Evolutionary conservation across 92 coral and sea anemone species (phyloP), one percentile per base, ranked within the genome.

Genomic region (Pocillopora grandis): DNA sequence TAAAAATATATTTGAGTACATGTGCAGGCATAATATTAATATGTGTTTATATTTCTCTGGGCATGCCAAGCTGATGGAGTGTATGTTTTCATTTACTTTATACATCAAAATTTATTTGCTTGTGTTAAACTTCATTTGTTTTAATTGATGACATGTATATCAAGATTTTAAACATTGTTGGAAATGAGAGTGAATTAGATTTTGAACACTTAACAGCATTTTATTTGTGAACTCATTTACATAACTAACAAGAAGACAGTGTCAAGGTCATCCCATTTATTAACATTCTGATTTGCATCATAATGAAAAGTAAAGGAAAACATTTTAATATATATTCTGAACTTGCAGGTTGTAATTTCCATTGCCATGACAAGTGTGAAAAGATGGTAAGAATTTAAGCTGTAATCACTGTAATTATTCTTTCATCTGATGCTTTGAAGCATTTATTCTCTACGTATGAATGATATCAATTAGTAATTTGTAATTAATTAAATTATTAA

Each of bases 281-380:
- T 42, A 7, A 42, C 4, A 42, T 0, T 7, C 8, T 3, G 52
- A 3, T 42, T 3, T 42, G 52, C 52, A 42, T 42, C 8, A 7
- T 7, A 42, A 42, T 42, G 52, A 9, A 23, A 23, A 9, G 2
- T 14, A 12, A 11, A 67, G 17, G 5, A 35, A 27, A 12, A 72
- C 11, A 19, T n/a, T 74, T 16, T 48, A 19, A 12, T 71, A 52
- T 36, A 0, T 67, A 35, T 66, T 37, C 1, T 19, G 31, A 5
- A 70, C 67, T 19, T 12, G 16, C 79, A 95, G 98, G 87, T 59
- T 95, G 98, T 88, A 91, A 89, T 79, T 92, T 84, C 77, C 87
- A 88, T 36, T 95, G 98, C 60, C 98, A 95, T 80, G 79, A 81
- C 78, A 90, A 90, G 88, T 95, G 98, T 67, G 87, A 86, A 71